Percentiles rank a stretch among this genome's conserved stretches.
Conservation (phyloP, 2,113 vertebrate species). For the Chaenocephalus aceratus region DNA sequence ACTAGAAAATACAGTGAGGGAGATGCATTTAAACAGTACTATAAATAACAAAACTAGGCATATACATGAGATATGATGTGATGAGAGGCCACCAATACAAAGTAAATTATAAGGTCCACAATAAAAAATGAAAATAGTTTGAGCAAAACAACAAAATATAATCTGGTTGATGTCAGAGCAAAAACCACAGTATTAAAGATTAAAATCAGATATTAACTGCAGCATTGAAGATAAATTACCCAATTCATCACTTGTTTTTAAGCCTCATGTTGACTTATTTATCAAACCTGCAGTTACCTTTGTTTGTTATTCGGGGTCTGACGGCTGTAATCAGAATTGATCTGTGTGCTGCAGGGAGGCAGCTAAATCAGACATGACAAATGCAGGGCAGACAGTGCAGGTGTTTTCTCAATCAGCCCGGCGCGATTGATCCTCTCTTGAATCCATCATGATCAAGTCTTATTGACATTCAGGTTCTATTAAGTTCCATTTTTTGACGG, state of each 20-base stretch:
- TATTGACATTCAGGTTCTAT: constrained; percentile 75
- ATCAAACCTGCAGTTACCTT: constrained; percentile 65
- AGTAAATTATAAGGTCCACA: constrained; percentile 14
- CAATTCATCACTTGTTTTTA: constrained; percentile 33
- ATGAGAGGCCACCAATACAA: constrained; percentile 1
- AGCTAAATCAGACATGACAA: constrained; percentile 79
- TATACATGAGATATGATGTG: constrained; percentile 13
- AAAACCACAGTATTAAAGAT: constrained; percentile 22
- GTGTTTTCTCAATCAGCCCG: constrained; percentile 78
- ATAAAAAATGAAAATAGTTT: not conserved
- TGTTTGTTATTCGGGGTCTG: constrained; percentile 66
- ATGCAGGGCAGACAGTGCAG: constrained; percentile 74
- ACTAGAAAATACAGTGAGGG: not conserved
- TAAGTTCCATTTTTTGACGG: constrained; percentile 44
- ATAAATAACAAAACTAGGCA: not conserved
- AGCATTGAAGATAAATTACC: constrained; percentile 43
- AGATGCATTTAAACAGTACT: not conserved
- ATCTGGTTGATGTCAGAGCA: constrained; percentile 28
- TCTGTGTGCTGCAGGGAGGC: constrained; percentile 74
- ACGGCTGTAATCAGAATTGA: constrained; percentile 81
- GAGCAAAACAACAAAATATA: constrained; percentile 19
- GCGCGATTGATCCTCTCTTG: constrained; percentile 69
- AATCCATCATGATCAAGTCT: constrained; percentile 81
- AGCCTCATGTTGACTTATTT: constrained; percentile 39
- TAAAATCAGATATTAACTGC: constrained; percentile 43